Evolutionary conservation across 2,113 vertebrate genomes (phyloP).

Genomic region (Brachirus orientalis): DNA sequence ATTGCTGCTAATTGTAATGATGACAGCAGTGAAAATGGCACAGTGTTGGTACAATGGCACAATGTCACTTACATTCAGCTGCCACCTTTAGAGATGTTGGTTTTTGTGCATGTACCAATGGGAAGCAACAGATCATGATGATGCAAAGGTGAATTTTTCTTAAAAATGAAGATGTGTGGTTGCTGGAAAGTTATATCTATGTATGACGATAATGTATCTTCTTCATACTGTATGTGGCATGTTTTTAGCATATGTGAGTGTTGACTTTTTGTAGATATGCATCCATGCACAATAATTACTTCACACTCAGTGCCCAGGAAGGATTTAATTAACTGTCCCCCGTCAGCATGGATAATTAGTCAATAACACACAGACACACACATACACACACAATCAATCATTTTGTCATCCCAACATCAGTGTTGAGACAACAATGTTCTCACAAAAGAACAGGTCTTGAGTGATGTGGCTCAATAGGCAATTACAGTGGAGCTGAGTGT

Average conservation of each 20-base stretch:
- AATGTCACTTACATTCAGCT: conserved; percentile 27
- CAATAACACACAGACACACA: conserved; percentile 52
- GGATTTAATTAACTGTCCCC: conserved; percentile 76
- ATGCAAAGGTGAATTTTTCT: no score
- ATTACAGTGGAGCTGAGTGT: conserved; percentile 34
- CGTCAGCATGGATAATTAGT: conserved; percentile 62
- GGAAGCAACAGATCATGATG: no score
- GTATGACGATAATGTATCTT: background rate
- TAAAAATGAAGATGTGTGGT: background rate
- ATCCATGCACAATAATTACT: conserved; percentile 74
- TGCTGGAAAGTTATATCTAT: background rate
- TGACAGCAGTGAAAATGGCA: conserved; percentile 39
- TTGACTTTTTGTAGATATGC: conserved; percentile 30
- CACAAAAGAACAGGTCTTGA: conserved; percentile 43
- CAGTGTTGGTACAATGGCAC: conserved; percentile 32
- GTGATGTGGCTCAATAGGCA: conserved; percentile 57
- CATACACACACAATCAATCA: conserved; percentile 41
- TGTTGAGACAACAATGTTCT: conserved; percentile 18
- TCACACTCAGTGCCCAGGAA: conserved; percentile 43
- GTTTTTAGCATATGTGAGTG: conserved; percentile 26
- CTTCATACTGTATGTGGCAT: conserved; percentile 18
- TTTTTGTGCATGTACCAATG: no score
- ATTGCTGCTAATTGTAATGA: conserved; percentile 41
- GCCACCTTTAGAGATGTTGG: background rate
- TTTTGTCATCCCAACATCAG: conserved; percentile 17